These are phyloP conservation scores for Omphaloscelis lunosa DNA, from an alignment of 2,888 invertebrate genomes.

Conservation along the genomic window DNA sequence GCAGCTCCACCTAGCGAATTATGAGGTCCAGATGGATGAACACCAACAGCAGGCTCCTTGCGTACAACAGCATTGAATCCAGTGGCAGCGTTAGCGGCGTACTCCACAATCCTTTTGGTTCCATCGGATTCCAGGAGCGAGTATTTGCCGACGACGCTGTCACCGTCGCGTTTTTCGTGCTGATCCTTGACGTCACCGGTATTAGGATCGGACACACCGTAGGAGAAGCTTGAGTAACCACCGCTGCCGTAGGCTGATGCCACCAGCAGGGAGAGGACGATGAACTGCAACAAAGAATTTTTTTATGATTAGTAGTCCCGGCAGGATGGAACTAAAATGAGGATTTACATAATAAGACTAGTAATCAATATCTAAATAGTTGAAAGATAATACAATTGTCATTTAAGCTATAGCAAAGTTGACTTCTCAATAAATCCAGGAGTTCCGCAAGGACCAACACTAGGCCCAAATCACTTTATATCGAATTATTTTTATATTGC, in stretches of 20 bases:
- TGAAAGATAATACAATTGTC: too few relatives aligned
- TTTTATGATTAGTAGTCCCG: not conserved
- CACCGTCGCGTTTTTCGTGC: constrained; percentile 91
- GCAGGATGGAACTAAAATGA: not conserved
- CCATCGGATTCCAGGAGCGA: constrained; percentile 90
- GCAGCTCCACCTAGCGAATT: constrained; percentile 45
- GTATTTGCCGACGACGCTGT: constrained; percentile 89
- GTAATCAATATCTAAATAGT: not conserved
- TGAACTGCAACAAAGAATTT: constrained; percentile 77
- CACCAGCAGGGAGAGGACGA: constrained; percentile 76
- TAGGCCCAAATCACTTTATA: not conserved
- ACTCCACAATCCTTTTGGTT: constrained; percentile 90
- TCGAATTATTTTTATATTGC: not conserved
- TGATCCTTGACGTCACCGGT: constrained; percentile 86
- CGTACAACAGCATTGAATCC: constrained; percentile 82
- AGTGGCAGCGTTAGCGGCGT: constrained; percentile 80
- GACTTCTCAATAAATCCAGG: not conserved
- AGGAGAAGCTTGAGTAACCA: constrained; percentile 81
- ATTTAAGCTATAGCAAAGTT: not conserved
- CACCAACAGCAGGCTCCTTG: constrained; percentile 77
- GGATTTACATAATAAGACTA: not conserved
- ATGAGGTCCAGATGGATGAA: constrained; percentile 61
- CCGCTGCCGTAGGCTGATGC: constrained; percentile 75
- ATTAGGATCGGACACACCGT: constrained; percentile 82
- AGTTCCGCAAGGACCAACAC: constrained; percentile 13